phyloP scores from a whole-genome alignment of 2,113 vertebrate species.

The Abramis brama region DNA sequence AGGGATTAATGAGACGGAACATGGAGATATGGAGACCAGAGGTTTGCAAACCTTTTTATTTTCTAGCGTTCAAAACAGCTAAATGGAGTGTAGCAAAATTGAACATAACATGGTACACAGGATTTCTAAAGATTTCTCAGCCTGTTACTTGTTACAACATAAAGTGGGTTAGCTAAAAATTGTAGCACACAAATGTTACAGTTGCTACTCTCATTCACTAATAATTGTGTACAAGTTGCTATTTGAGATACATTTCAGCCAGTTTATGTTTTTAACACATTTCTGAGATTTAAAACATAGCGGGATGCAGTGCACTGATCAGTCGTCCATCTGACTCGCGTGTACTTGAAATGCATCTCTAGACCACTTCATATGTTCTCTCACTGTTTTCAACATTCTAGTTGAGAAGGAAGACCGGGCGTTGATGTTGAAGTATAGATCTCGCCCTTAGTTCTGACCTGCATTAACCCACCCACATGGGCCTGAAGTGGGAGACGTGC shows the following conservation, averaged over 20 bases:
- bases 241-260: not conserved
- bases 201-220: not conserved
- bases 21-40: not conserved
- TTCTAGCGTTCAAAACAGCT: not conserved
- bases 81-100: not conserved
- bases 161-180: not conserved
- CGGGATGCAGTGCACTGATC: not conserved
- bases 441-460: not conserved
- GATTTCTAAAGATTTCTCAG: not conserved
- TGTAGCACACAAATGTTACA: not conserved
- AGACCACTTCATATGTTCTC: not conserved
- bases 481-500: constrained; percentile 12
- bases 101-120: not conserved
- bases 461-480: not conserved
- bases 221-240: not conserved
- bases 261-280: not conserved
- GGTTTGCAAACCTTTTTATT: not conserved
- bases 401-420: not conserved
- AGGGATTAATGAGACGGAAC: constrained; percentile 36
- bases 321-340: not conserved
- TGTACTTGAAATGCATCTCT: not conserved
- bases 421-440: constrained; percentile 8
- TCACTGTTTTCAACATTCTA: not conserved
- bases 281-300: not conserved
- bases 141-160: not conserved